Base-by-base conservation (phyloP, 2,888 invertebrate genomes). In the Eledona agricola region DNA sequence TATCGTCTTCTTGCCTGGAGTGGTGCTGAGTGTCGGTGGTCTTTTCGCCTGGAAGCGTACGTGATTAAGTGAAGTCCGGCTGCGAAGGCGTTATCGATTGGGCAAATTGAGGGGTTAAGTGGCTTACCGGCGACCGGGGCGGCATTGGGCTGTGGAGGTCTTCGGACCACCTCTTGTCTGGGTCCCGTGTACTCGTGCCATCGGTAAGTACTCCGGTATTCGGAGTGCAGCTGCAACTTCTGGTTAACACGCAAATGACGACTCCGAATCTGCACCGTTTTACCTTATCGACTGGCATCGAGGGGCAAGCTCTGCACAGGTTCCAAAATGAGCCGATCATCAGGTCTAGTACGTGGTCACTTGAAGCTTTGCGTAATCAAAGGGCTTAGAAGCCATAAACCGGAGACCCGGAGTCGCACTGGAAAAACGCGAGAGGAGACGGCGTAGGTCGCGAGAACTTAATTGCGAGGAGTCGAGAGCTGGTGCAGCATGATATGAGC, bases 301-400 rank as follows among this genome's bases (percentile, higher is more conserved):
- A 92, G 78, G 93, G 94, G 84, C 94, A 94, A 84, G 93, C 92
- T 81, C 93, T 89, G 83, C 94, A 94, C 83, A 94, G 83, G 83
- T 93, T 94, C 93, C 93, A 93, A 84, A 94, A 93, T 84, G 93
- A 93, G 81, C 93, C 93, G 85, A 94, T 93, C 94, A 94, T 94
- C 83, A 82, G 83, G 82, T 73, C 72, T 70, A 65, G 20, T 64
- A 40, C 51, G 58, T 58, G 52, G 57, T 52, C 65, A 66, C 64
- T 60, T 60, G 58, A 62, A 32, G 49, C 50, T 38, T 53, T 34
- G 22, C 23, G 56, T 42, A 46, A 28, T 23, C 46, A 34, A 17
- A 25, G 63, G 66, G 62, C 57, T 54, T 56, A 38, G 64, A 63
- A 65, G 67, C 68, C 69, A 69, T 69, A 67, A 58, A 69, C 65